phyloP scores from a whole-genome alignment of 1,140 invertebrate species.

The Drosophila watanabei region DNA sequence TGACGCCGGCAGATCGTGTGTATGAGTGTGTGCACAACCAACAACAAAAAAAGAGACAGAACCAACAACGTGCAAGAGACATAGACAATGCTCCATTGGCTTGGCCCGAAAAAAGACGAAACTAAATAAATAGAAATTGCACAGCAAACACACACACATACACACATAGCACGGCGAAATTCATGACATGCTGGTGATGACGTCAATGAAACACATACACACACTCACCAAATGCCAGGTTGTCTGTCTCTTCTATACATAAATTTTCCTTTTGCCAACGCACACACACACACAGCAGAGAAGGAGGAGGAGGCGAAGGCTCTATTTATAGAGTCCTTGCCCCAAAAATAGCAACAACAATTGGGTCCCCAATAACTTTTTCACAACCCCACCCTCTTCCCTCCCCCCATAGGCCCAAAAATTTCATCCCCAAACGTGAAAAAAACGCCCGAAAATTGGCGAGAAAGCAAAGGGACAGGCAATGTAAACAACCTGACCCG shows the following conservation, averaged over 20 bases:
- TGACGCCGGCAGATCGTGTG: constrained; percentile 24
- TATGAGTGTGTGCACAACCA: constrained; percentile 14
- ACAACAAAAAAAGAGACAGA: neutral
- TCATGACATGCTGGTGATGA: constrained; percentile 84
- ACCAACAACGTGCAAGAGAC: constrained; percentile 30
- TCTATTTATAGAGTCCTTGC: constrained; percentile 63
- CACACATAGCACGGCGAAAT: constrained; percentile 40
- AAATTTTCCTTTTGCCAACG: constrained; percentile 26
- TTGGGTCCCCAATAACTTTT: constrained; percentile 46
- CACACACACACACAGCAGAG: neutral
- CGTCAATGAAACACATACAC: constrained; percentile 69
- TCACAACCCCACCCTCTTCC: no score
- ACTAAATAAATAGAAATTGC: constrained; percentile 63
- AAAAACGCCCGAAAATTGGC: constrained; percentile 14
- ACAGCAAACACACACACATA: constrained; percentile 27
- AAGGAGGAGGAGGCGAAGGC: constrained; percentile 12
- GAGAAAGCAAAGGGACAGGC: constrained; percentile 29
- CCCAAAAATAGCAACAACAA: constrained; percentile 64
- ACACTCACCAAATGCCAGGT: constrained; percentile 40
- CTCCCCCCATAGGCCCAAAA: no score
- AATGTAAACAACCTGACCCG: constrained; percentile 78
- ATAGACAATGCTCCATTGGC: constrained; percentile 58
- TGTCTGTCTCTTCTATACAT: constrained; percentile 46
- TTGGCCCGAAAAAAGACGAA: constrained; percentile 41
- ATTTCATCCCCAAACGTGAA: no score